Conservation (phyloP, 2,113 vertebrate genomes). For the Odocoileus virginianus region DNA sequence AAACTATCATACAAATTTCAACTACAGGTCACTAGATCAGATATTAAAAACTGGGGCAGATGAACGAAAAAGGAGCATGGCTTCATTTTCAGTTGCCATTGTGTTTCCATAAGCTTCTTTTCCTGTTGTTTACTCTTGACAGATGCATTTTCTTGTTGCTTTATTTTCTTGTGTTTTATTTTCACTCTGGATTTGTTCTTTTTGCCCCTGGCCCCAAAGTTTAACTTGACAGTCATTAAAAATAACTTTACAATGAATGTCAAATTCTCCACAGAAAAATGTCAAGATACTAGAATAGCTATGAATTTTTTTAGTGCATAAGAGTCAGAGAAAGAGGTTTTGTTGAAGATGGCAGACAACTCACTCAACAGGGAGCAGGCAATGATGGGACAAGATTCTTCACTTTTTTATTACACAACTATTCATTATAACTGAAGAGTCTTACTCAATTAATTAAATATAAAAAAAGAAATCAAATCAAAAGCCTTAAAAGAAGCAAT, state of each 20-base stretch:
- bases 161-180: not conserved
- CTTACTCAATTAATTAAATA: not conserved
- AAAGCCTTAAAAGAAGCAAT: not conserved
- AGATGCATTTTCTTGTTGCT: not conserved
- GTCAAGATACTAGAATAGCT: not conserved
- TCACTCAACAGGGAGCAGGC: not conserved
- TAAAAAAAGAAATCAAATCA: not conserved
- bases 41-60: not conserved
- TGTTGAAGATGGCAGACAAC: not conserved
- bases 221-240: slow-evolving; percentile 32
- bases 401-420: not conserved
- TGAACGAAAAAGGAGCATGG: not conserved
- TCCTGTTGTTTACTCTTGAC: not conserved
- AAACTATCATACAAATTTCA: not conserved
- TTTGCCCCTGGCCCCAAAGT: not conserved
- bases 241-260: not conserved
- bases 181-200: slow-evolving; percentile 1
- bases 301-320: not conserved
- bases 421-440: not conserved
- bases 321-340: not conserved
- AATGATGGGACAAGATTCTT: not conserved
- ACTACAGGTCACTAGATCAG: not conserved
- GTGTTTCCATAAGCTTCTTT: not conserved
- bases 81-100: not conserved
- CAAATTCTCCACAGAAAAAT: not conserved